phyloP scores from a whole-genome alignment of 1,140 invertebrate species.

The Physella acuta region DNA sequence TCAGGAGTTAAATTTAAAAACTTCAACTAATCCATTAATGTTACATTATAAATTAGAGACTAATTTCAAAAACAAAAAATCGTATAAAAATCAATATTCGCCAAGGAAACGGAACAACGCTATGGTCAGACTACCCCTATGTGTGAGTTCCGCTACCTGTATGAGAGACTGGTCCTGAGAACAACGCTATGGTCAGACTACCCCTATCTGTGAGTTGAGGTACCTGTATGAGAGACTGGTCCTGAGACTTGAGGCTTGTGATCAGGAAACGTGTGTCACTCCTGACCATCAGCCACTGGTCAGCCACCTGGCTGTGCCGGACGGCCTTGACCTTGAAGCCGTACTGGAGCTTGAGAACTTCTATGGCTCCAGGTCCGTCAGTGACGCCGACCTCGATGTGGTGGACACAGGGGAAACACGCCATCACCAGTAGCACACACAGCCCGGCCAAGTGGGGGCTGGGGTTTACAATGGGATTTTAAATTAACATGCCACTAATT shows the following conservation, averaged over 20 bases:
- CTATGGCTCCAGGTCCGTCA: background rate
- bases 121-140: background rate
- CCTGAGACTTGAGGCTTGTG: background rate
- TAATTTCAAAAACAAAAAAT: background rate
- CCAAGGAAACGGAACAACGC: background rate
- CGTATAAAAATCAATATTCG: background rate
- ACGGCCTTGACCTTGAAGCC: conserved; percentile 1
- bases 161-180: background rate
- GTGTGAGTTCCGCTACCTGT: no score
- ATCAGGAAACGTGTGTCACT: conserved; percentile 5
- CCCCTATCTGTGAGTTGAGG: no score
- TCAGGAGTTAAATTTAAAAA: background rate
- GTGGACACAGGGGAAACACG: conserved; percentile 17
- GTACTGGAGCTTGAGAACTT: conserved; percentile 2
- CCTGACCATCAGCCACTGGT: conserved; percentile 14
- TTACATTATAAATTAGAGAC: background rate
- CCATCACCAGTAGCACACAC: background rate
- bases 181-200: background rate
- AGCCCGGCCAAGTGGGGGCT: no score
- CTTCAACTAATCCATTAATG: background rate
- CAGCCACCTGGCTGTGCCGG: background rate
- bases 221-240: background rate
- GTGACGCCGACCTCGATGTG: conserved; percentile 16
- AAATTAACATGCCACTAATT: no score
- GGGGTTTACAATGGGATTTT: no score